These are phyloP conservation scores for Piscicola geometra DNA, from an alignment of 2,888 invertebrate genomes.

Conservation along the genomic window DNA sequence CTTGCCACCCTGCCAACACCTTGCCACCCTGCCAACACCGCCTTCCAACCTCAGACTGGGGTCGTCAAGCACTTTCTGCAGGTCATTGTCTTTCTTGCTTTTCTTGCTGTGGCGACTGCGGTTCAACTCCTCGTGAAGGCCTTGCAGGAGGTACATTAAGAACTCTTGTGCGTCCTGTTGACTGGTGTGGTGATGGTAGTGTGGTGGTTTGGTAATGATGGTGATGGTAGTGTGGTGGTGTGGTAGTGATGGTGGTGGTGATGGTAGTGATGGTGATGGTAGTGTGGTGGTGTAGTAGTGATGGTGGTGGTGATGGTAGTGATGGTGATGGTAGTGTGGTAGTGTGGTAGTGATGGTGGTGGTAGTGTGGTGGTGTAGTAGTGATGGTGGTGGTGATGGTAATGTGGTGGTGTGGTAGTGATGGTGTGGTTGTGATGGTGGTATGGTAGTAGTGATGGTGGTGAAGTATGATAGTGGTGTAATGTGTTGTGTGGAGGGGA, in stretches of 20 bases:
- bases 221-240: not conserved
- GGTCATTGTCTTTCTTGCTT: not conserved
- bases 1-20: not conserved
- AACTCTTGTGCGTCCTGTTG: slow-evolving; percentile 85
- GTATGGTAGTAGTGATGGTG: too few species aligned
- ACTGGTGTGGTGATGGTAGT: slow-evolving; percentile 42
- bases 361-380: too few species aligned
- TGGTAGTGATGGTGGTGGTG: not conserved
- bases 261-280: not conserved
- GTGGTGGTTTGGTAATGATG: not conserved
- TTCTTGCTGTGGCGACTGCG: slow-evolving; percentile 47
- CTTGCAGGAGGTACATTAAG: slow-evolving; percentile 78
- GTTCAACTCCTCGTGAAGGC: slow-evolving; percentile 79
- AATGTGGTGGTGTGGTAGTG: too few species aligned
- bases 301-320: too few species aligned
- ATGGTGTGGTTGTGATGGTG: too few species aligned
- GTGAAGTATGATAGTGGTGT: too few species aligned
- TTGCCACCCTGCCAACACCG: too few species aligned
- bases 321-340: too few species aligned
- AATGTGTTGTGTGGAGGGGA: too few species aligned
- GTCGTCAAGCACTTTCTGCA: slow-evolving; percentile 1
- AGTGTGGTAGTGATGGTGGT: too few species aligned
- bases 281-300: not conserved
- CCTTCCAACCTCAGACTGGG: not conserved
- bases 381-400: too few species aligned